phyloP scores from a whole-genome alignment of 2,113 vertebrate species.

The Nycticebus coucang region DNA sequence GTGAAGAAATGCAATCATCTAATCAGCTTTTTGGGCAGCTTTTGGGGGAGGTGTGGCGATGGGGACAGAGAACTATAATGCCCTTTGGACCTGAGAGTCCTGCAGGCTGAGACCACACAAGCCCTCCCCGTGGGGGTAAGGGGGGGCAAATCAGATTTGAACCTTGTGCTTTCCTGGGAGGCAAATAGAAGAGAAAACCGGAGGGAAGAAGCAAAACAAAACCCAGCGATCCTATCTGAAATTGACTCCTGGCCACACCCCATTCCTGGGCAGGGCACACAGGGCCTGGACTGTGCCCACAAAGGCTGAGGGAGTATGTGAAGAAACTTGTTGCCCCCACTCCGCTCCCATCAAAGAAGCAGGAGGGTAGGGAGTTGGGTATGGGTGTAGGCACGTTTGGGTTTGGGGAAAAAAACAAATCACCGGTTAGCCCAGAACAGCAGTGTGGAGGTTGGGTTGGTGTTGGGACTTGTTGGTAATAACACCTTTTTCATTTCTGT shows the following conservation, averaged over 20 bases:
- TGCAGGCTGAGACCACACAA: conserved; percentile 69
- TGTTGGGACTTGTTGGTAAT: conserved; percentile 75
- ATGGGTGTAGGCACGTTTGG: neutral
- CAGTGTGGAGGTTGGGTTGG: conserved; percentile 45
- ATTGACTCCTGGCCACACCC: conserved; percentile 59
- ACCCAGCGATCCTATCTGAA: conserved; percentile 58
- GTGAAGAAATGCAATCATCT: conserved; percentile 33
- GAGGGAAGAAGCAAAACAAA: conserved; percentile 69
- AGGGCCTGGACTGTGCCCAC: neutral
- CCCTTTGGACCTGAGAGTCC: conserved; percentile 66
- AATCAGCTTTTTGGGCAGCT: conserved; percentile 56
- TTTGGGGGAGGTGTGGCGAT: conserved; percentile 24
- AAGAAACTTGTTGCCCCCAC: neutral
- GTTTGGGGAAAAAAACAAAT: neutral
- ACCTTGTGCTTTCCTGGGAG: conserved; percentile 81
- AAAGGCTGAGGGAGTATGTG: conserved; percentile 27
- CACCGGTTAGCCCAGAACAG: neutral
- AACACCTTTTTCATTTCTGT: conserved; percentile 72
- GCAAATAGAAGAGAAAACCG: conserved; percentile 69
- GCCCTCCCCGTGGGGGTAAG: conserved; percentile 64
- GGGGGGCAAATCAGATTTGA: conserved; percentile 79
- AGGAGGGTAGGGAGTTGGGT: neutral
- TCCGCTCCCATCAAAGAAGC: neutral
- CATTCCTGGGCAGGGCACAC: neutral
- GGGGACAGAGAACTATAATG: neutral